Evolutionary conservation across 2,888 invertebrate genomes (phyloP).

Genomic region (Pterostichus madidus): DNA sequence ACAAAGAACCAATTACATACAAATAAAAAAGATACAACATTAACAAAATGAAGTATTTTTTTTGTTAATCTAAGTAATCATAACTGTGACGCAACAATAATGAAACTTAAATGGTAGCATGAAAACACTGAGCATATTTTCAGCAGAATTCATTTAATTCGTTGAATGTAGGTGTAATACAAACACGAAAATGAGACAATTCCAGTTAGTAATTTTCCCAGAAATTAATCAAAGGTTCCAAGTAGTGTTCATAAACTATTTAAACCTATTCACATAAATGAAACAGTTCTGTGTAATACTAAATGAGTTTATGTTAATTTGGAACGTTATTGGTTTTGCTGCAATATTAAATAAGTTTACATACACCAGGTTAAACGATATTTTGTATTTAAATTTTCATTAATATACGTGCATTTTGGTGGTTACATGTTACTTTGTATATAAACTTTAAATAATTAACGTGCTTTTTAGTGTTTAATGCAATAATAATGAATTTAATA

Average conservation of each 20-base stretch:
- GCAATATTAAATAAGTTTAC: not conserved
- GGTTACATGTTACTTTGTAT: too few species aligned
- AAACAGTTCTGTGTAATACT: constrained; percentile 6
- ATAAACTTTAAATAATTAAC: too few species aligned
- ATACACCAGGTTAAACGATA: not conserved
- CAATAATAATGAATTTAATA: too few species aligned
- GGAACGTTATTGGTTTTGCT: constrained; percentile 7
- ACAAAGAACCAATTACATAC: constrained; percentile 8
- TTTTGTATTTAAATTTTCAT: constrained; percentile 19
- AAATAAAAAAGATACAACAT: too few species aligned
- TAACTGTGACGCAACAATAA: not conserved
- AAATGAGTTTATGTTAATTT: constrained; percentile 23
- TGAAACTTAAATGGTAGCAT: not conserved
- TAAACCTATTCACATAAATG: constrained; percentile 21
- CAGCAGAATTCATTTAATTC: constrained; percentile 20
- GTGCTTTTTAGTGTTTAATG: too few species aligned
- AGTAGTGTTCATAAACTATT: constrained; percentile 37
- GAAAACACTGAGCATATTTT: constrained; percentile 7
- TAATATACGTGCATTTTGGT: not conserved
- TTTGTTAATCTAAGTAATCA: not conserved
- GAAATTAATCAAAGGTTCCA: constrained; percentile 37
- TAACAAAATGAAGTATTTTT: not conserved
- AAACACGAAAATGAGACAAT: constrained; percentile 35
- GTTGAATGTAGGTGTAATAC: constrained; percentile 28
- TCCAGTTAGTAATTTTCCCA: constrained; percentile 15